Percentiles rank a stretch among this genome's conserved stretches.
phyloP scores from a whole-genome alignment of 1,140 invertebrate species.

The Phenacoccus solenopsis region DNA sequence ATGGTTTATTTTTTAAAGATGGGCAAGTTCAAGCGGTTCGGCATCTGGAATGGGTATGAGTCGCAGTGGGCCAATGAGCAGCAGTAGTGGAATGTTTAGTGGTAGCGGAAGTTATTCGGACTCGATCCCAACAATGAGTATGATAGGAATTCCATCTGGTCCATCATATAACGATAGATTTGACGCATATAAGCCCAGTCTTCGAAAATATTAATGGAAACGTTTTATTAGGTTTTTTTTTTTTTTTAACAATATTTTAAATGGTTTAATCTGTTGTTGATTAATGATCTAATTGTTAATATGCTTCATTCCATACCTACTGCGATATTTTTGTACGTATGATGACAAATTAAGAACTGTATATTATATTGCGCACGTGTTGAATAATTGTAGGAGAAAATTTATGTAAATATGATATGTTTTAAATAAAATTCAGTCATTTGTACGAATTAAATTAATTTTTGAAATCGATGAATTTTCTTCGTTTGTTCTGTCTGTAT shows the following conservation, averaged over 20 bases:
- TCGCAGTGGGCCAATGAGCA: neutral
- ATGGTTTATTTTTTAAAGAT: neutral
- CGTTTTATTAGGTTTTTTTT: neutral
- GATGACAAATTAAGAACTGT: neutral
- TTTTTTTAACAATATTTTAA: too few relatives aligned
- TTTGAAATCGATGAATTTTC: too few relatives aligned
- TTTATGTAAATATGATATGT: neutral
- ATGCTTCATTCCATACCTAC: neutral
- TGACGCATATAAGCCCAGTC: neutral
- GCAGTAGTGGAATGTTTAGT: neutral
- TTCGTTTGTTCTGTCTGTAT: too few relatives aligned
- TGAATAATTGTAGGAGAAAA: neutral
- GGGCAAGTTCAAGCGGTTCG: neutral
- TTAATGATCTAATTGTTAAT: too few relatives aligned
- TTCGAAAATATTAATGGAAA: neutral
- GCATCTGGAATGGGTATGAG: neutral
- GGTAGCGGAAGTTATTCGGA: neutral
- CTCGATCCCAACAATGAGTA: neutral
- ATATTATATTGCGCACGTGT: neutral
- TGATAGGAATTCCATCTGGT: neutral
- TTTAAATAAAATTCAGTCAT: neutral
- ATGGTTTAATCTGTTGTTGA: too few relatives aligned
- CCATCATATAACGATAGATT: neutral
- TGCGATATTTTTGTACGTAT: neutral
- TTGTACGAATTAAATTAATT: neutral